These are phyloP conservation scores for Catagonus wagneri DNA, from an alignment of 2,113 vertebrate genomes.

Conservation along the genomic window DNA sequence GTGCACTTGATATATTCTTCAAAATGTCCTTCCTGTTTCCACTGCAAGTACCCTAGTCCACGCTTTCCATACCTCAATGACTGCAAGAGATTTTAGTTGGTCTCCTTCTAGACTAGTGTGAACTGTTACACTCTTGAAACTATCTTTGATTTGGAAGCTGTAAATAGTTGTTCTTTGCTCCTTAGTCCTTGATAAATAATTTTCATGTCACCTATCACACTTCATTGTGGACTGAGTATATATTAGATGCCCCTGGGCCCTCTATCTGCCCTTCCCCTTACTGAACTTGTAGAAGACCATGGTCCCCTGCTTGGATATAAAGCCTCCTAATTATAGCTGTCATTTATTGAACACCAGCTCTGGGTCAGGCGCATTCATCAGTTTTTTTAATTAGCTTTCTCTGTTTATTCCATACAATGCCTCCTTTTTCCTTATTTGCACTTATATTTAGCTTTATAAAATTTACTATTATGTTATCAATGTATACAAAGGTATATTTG, in stretches of 20 bases:
- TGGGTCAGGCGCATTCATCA: not conserved
- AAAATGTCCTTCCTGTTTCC: not conserved
- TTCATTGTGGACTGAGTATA: not conserved
- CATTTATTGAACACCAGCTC: not conserved
- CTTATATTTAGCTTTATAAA: constrained; percentile 4
- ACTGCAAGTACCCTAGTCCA: not conserved
- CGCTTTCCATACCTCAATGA: not conserved
- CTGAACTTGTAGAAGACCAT: not conserved
- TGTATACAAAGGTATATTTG: not conserved
- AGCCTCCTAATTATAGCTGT: not conserved
- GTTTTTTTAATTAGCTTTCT: constrained; percentile 14
- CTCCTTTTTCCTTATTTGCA: not conserved
- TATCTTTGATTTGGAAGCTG: not conserved
- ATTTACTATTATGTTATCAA: not conserved
- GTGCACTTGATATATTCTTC: not conserved
- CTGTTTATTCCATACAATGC: not conserved
- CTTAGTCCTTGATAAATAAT: not conserved
- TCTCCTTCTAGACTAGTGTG: not conserved
- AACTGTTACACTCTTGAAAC: not conserved
- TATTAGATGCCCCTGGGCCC: not conserved
- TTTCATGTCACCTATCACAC: not conserved
- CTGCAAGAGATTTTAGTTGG: not conserved
- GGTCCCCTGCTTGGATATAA: not conserved
- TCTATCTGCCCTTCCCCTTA: not conserved
- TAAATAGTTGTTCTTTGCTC: not conserved